A percentile compares a stretch with the other conserved stretches of the same genome.
These are phyloP conservation scores for Mugil cephalus DNA, from an alignment of 2,113 vertebrate species.

Conservation along the genomic window DNA sequence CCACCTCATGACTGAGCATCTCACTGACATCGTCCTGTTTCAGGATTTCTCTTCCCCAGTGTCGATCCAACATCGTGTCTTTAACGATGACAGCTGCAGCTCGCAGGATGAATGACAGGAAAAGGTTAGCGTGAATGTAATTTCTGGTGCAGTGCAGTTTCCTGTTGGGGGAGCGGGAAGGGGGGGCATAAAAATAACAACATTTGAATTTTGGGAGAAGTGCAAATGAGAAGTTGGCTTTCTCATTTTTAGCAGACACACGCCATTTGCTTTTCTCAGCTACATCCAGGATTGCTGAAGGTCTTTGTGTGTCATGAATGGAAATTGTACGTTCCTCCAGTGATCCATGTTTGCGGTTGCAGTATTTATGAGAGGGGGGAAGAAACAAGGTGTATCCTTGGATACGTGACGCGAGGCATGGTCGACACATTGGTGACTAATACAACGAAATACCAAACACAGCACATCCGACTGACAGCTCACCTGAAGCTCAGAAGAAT, in stretches of 20 bases:
- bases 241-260: no score
- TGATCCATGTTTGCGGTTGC: no score
- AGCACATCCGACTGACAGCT: background rate
- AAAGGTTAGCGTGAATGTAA: slow-evolving; percentile 84
- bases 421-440: background rate
- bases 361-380: no score
- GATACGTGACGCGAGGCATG: no score
- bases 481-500: slow-evolving; percentile 91
- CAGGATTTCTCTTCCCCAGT: slow-evolving; percentile 82
- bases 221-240: background rate
- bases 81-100: slow-evolving; percentile 86
- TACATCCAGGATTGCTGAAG: no score
- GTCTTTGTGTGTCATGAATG: no score
- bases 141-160: slow-evolving; percentile 89
- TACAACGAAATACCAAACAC: background rate
- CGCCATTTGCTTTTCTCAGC: background rate
- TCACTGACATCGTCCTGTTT: slow-evolving; percentile 81
- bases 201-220: background rate
- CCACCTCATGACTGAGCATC: slow-evolving; percentile 83
- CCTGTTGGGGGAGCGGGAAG: slow-evolving; percentile 76
- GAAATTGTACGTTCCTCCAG: no score
- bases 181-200: slow-evolving; percentile 1
- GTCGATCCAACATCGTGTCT: slow-evolving; percentile 84
- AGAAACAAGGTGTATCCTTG: background rate
- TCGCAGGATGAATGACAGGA: slow-evolving; percentile 88